Percentiles rank a stretch among this genome's conserved stretches.
phyloP scores from a whole-genome alignment of 2,113 vertebrate genomes.

The Uria aalge region DNA sequence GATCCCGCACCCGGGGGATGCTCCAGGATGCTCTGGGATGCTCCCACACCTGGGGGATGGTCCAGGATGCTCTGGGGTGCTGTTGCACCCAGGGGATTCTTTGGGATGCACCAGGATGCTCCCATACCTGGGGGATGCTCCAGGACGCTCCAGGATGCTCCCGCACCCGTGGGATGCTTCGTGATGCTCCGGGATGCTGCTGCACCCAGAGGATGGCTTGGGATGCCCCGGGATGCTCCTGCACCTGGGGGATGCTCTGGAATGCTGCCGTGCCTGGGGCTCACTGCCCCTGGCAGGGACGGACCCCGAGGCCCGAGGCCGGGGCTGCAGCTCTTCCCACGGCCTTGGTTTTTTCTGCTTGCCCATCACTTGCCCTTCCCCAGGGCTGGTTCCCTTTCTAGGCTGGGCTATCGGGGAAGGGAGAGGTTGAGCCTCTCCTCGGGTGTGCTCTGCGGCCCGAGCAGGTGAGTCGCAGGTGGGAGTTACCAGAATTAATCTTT shows the following conservation, averaged over 20 bases:
- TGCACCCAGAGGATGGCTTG: neutral
- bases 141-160: neutral
- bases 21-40: neutral
- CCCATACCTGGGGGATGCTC: neutral
- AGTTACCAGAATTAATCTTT: neutral
- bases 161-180: no score
- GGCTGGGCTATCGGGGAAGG: neutral
- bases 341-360: neutral
- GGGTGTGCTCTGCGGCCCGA: fast-evolving
- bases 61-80: neutral
- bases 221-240: no score
- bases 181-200: neutral
- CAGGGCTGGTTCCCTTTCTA: neutral
- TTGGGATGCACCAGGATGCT: neutral
- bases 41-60: neutral
- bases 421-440: neutral
- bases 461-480: neutral
- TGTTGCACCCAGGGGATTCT: neutral
- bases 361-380: neutral
- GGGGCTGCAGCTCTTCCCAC: fast-evolving
- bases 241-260: neutral
- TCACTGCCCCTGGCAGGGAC: neutral
- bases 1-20: neutral
- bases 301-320: fast-evolving
- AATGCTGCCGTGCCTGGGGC: neutral